Conservation (phyloP, 2,113 vertebrate genomes). For the Edolisoma coerulescens region DNA sequence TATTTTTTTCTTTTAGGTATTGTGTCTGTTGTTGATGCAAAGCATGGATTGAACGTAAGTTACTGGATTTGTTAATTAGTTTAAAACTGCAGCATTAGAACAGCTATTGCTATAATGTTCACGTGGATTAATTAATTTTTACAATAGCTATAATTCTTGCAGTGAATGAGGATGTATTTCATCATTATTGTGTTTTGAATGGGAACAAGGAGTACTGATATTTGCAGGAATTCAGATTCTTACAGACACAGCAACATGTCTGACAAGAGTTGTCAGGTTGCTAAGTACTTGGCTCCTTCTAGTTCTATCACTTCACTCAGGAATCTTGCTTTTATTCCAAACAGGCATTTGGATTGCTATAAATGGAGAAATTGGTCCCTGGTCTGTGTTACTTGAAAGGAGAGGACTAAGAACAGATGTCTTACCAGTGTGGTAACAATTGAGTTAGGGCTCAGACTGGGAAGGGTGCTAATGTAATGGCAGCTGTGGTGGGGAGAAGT, state of each 20-base stretch:
- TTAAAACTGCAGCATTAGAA: not conserved
- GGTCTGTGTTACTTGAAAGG: not conserved
- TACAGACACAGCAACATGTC: not conserved
- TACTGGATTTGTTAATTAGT: not conserved
- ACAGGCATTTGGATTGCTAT: not conserved
- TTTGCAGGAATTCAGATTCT: not conserved
- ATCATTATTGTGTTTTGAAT: not conserved
- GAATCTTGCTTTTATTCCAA: not conserved
- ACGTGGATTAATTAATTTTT: not conserved
- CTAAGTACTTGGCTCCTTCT: not conserved
- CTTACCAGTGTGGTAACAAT: not conserved
- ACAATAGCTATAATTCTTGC: not conserved
- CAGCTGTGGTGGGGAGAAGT: not conserved
- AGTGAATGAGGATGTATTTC: not conserved
- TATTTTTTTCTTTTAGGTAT: slow-evolving; percentile 80
- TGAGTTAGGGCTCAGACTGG: not conserved
- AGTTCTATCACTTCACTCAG: not conserved
- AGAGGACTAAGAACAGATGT: not conserved
- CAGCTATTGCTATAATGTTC: not conserved
- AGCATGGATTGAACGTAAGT: slow-evolving; percentile 88
- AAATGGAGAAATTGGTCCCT: not conserved
- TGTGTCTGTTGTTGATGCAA: slow-evolving; percentile 91
- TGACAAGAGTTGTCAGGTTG: not conserved
- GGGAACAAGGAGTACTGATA: not conserved
- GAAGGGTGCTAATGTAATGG: not conserved